Evolutionary conservation across 2,888 invertebrate genomes (phyloP), one percentile per base, ranked within the genome.

Genomic region (Epistrophe grossulariae): DNA sequence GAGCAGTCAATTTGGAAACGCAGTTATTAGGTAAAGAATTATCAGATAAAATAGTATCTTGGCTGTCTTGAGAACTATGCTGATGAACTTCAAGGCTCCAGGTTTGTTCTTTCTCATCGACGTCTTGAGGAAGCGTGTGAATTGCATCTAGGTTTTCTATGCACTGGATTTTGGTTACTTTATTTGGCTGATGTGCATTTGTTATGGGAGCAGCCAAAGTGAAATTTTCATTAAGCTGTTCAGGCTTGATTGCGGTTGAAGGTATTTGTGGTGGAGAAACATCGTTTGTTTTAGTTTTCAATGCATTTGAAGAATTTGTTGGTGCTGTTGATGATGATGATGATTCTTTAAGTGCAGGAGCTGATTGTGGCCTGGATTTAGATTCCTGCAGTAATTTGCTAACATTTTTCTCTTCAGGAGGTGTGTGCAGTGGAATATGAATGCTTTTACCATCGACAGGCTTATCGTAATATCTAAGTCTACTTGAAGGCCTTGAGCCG

Each of bases 351-450:
- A 48, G 73, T 10, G 89, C 64, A 8, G 80, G 82, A 35, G 88
- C 80, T 52, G 89, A 70, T 38, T 90, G 89, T 19, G 91, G 90
- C 28, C 90, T 90, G 52, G 91, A 90, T 31, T 92, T 91, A 64
- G 92, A 91, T 52, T 91, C 91, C 66, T 92, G 90, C 11, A 92
- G 88, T 68, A 92, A 82, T 40, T 91, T 90, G n/a, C 91, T 90
- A 0, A 92, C 89, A 55, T 94, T 93, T 66, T 94, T 93, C 90
- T 95, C 96, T 85, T 95, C 95, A 0, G 95, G 95, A 5, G 96
- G 96, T n/a, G 96, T 96, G 88, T 95, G 96, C 79, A 96, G 91
- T 0, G 96, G 96, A 89, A 96, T 96, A 88, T 96, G 95, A 73
- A 96, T 95, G 74, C 94, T 94, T 64, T 93, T 93, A 0, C 95